These are phyloP conservation scores for Hydrocynus forskahlii DNA, from an alignment of 2,797 vertebrate genomes.

Conservation along the genomic window DNA sequence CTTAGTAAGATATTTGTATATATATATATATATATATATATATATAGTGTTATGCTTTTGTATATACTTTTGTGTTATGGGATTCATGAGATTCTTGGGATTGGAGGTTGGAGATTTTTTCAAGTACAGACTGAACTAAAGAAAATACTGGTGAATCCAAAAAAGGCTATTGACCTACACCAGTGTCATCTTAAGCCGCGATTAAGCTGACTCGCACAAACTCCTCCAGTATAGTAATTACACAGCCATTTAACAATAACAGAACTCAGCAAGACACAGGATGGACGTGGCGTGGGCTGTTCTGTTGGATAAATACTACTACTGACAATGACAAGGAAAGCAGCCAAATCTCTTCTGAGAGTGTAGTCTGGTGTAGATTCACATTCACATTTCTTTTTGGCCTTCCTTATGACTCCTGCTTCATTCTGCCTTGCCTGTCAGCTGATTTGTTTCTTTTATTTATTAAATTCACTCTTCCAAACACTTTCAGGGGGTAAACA, in stretches of 20 bases:
- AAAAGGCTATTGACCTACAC: neutral
- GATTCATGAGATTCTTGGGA: no score
- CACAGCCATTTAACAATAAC: slow-evolving; percentile 64
- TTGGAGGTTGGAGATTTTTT: neutral
- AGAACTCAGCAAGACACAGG: slow-evolving; percentile 66
- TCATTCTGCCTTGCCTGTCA: neutral
- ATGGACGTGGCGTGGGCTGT: slow-evolving; percentile 57
- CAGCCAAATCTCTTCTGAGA: neutral
- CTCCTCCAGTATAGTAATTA: slow-evolving; percentile 69
- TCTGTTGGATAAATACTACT: slow-evolving; percentile 7
- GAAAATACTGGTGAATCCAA: neutral
- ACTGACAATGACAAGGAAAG: neutral
- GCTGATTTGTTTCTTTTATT: neutral
- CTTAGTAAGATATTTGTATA: no score
- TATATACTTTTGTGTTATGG: no score
- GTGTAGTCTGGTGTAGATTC: neutral
- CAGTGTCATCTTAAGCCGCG: slow-evolving; percentile 11
- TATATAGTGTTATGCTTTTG: no score
- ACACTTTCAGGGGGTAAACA: neutral
- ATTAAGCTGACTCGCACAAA: slow-evolving; percentile 40
- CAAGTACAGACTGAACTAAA: neutral
- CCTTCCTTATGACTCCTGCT: no score
- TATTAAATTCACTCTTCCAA: neutral
- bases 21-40: no score
- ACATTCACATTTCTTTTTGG: neutral